Evolutionary conservation across 2,888 invertebrate species (phyloP), one percentile per base, ranked within the genome.

Genomic region (Rhagium mordax): DNA sequence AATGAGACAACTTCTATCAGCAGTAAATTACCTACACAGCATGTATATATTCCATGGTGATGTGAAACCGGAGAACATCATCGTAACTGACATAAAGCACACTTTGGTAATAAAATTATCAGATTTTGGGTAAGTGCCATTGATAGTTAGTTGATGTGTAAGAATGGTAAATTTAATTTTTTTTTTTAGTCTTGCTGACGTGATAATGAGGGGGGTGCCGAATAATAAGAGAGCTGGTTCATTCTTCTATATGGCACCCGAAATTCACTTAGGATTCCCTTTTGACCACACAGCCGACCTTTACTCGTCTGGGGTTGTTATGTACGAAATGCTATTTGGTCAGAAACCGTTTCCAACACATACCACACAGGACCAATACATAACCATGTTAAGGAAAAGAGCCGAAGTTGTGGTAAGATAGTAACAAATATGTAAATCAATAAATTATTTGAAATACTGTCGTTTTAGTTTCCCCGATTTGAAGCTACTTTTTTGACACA

Each of bases 181-280:
- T 55, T 67, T 67, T 60, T 76, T 66, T 66, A 79, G 79, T 13
- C 60, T 79, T 47, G 66, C 77, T 7, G 74, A 76, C 10, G 71
- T 79, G 10, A 20, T 78, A 13, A 55, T 62, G 20, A 67, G 49
- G 10, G 8, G 27, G 6, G 8, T 48, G 7, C 33, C 16, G 13
- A 41, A 53, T 48, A 24, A 48, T 2, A 73, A 65, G 57, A 65
- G 47, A 21, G 15, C 67, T 10, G 80, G 80, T 5, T 75, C 78
- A 6, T 75, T 74, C 69, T 69, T 69, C 27, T 80, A 77, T 66
- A 78, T 80, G 80, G 78, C 80, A 1, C 80, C 80, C 13, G 80
- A 80, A 74, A 48, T 78, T n/a, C 74, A 72, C 69, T 59, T 78
- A n/a, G 66, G 67, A 15, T 67, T 73, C 15, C 74, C 75, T 20